phyloP scores from a whole-genome alignment of 2,888 invertebrate species.

The Drosophila antonietae region DNA sequence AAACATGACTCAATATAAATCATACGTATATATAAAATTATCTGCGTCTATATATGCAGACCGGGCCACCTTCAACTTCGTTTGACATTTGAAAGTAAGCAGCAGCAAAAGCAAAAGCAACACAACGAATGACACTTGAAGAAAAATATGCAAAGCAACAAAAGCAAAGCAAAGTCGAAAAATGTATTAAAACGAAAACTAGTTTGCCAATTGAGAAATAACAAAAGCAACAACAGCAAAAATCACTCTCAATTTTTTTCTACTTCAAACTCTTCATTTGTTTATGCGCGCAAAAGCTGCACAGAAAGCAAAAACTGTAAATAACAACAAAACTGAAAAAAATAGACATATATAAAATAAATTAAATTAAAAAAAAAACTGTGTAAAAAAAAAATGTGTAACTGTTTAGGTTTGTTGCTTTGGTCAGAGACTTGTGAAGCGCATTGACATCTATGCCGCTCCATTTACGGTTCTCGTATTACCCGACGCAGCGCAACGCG shows the following conservation, averaged over 20 bases:
- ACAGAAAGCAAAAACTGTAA: constrained; percentile 48
- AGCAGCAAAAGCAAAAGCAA: constrained; percentile 22
- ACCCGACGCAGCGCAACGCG: constrained; percentile 39
- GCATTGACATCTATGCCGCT: constrained; percentile 71
- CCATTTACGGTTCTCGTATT: constrained; percentile 75
- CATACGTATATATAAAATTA: constrained; percentile 52
- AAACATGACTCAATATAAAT: constrained; percentile 71
- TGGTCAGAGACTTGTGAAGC: constrained; percentile 42
- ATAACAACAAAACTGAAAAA: constrained; percentile 2
- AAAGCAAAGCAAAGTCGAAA: constrained; percentile 47
- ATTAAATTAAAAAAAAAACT: too few species aligned
- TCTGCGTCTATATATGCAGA: constrained; percentile 42
- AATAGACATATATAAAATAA: neutral
- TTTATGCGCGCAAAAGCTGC: constrained; percentile 50
- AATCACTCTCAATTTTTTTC: constrained; percentile 73
- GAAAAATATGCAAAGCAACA: constrained; percentile 68
- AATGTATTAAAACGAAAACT: constrained; percentile 44
- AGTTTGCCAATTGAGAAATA: constrained; percentile 53
- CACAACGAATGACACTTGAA: constrained; percentile 58
- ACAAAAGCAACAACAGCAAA: constrained; percentile 15
- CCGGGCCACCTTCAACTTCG: constrained; percentile 75
- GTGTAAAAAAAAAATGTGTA: neutral
- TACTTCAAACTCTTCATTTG: constrained; percentile 56
- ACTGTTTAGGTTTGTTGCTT: constrained; percentile 46
- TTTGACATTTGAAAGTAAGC: constrained; percentile 76